These are phyloP conservation scores for Scaptomyza pallida DNA, from an alignment of 1,140 invertebrate species.

Conservation along the genomic window DNA sequence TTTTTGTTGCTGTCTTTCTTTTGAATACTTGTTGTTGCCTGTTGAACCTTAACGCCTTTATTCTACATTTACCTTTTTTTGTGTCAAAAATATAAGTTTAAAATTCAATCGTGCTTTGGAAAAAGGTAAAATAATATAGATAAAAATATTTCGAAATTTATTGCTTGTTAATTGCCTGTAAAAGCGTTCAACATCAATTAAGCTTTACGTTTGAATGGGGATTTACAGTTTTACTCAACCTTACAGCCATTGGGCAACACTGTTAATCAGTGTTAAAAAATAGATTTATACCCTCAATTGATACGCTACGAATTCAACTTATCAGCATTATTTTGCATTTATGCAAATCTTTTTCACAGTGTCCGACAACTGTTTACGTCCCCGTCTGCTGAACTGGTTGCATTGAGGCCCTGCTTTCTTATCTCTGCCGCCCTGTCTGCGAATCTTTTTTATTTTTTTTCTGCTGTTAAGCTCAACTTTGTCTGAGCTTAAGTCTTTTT, in stretches of 20 bases:
- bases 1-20: background rate
- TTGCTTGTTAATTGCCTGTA: background rate
- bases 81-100: too few relatives aligned
- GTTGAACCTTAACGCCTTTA: too few relatives aligned
- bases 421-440: background rate
- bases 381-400: background rate
- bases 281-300: conserved; percentile 1
- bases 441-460: conserved; percentile 1
- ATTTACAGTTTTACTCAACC: background rate
- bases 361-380: conserved; percentile 16
- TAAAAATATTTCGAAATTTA: too few relatives aligned
- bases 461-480: conserved; percentile 18
- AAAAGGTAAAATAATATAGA: background rate
- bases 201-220: background rate
- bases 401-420: background rate
- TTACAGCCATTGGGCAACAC: background rate
- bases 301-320: conserved; percentile 6
- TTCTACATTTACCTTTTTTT: background rate
- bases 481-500: conserved; percentile 2
- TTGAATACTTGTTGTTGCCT: too few relatives aligned
- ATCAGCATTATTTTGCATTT: conserved; percentile 31
- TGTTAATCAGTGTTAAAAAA: background rate
- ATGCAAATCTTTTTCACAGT: conserved; percentile 32
- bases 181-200: conserved; percentile 7
- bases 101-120: too few relatives aligned